Evolutionary conservation across 1,140 invertebrate genomes (phyloP), one percentile per base, ranked within the genome.

Genomic region (Antheraea pernyi): DNA sequence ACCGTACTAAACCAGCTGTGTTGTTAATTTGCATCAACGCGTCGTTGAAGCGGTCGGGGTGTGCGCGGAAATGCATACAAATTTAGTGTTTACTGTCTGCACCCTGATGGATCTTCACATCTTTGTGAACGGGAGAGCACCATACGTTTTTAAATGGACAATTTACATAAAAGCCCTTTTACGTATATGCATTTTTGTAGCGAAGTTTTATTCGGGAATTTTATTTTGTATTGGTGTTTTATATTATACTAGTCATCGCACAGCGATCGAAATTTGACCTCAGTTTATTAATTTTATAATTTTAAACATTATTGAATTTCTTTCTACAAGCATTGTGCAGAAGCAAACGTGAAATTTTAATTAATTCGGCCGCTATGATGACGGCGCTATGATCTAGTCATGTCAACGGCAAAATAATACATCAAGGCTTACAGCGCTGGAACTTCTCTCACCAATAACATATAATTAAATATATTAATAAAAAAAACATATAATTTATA

Each of bases 11-110:
- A 53, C 46, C 6, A 53, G 46, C 46, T 53, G 46, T 1, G 16
- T 53, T 53, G 0, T 53, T 1, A n/a, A n/a, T 53, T 53, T 53
- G 13, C 16, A n/a, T 53, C 4, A 53, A 53, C 9, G 1, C 46
- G 46, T 53, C 46, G 7, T 11, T 42, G 16, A 53, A 53, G 5
- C 46, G 46, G 7, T 53, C 46, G 6, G 11, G 13, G 9, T 16
- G 13, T 53, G 16, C 46, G 16, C 46, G 46, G 16, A 53, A 53
- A 53, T 53, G 46, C 46, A 53, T 53, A 53, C 46, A 53, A 53
- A 16, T 53, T 53, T 53, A 53, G 46, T 53, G 46, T 53, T 53
- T 53, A 53, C 46, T 53, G 46, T 53, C 46, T 53, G 46, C 16
- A 53, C 46, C 46, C 46, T 53, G 46, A 53, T 53, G 16, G 46